These are phyloP conservation scores for Orchesella flavescens DNA, from an alignment of 2,888 invertebrate genomes.

Conservation along the genomic window DNA sequence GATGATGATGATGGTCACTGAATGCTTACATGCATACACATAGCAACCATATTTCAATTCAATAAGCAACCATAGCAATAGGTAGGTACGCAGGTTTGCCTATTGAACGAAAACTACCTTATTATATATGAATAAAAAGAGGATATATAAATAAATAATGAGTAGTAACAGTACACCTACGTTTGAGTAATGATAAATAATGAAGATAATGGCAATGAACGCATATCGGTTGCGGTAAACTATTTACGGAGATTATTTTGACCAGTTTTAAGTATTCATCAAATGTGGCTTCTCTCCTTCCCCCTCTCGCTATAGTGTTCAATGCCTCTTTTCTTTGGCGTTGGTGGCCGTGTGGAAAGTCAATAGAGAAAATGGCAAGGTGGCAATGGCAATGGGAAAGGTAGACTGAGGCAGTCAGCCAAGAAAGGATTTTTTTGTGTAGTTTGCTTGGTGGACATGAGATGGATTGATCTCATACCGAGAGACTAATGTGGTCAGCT, in stretches of 20 bases:
- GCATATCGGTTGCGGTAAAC: constrained; percentile 20
- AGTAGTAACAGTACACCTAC: constrained; percentile 17
- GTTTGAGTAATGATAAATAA: constrained; percentile 26
- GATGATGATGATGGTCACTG: background rate
- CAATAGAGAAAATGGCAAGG: constrained; percentile 13
- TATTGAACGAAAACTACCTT: background rate
- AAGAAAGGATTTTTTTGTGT: background rate
- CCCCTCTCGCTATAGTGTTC: too few relatives aligned
- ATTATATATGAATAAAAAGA: background rate
- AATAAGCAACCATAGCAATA: background rate
- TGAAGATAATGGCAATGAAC: constrained; percentile 31
- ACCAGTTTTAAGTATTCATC: background rate
- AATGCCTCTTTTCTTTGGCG: background rate
- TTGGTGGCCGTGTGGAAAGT: background rate
- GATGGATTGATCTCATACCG: constrained; percentile 68
- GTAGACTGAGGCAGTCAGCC: background rate
- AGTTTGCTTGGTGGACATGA: constrained; percentile 27
- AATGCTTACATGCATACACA: background rate
- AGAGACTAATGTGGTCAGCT: constrained; percentile 70
- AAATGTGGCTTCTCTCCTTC: background rate
- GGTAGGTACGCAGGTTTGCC: too few relatives aligned
- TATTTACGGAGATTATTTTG: constrained; percentile 25
- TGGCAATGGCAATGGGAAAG: constrained; percentile 30
- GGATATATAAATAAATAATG: background rate
- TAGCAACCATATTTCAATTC: background rate